Evolutionary conservation across 92 coral and sea anemone genomes (phyloP).

Genomic region (Parazoanthus atlanticus): DNA sequence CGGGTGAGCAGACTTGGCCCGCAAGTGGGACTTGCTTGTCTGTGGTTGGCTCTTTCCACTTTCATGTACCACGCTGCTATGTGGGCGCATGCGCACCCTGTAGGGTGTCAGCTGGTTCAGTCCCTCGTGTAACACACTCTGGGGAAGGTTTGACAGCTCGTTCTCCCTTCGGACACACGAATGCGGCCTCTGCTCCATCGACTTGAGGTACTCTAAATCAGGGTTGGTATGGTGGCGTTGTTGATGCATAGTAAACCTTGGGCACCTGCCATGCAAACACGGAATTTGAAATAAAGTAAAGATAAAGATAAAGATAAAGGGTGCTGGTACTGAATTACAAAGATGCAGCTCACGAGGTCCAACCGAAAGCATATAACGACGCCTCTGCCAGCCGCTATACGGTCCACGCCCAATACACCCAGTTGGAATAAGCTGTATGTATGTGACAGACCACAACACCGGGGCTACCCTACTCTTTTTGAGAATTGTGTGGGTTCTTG

Average conservation of each 20-base stretch:
- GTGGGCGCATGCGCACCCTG: constrained; percentile 64
- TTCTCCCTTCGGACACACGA: constrained; percentile 57
- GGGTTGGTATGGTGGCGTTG: constrained; percentile 42
- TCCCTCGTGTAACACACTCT: constrained; percentile 61
- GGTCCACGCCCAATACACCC: no score
- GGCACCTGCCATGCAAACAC: constrained; percentile 69
- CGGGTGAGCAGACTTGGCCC: constrained; percentile 96
- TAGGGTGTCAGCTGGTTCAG: constrained; percentile 58
- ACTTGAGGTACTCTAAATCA: constrained; percentile 55
- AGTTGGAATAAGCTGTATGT: no score
- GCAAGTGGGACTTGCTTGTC: constrained; percentile 66
- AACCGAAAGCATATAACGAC: no score
- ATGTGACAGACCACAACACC: no score
- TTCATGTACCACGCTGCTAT: constrained; percentile 55
- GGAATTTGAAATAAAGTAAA: neutral
- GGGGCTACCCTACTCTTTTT: no score
- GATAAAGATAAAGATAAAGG: no score
- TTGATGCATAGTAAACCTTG: constrained; percentile 91
- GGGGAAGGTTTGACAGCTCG: constrained; percentile 63
- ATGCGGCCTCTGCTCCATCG: constrained; percentile 53
- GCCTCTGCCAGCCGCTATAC: no score
- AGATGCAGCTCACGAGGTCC: no score
- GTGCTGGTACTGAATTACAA: neutral
- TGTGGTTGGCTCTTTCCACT: constrained; percentile 52
- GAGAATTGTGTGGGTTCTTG: no score